These are phyloP conservation scores for Lumbricus terrestris DNA, from an alignment of 2,888 invertebrate species.

Conservation along the genomic window DNA sequence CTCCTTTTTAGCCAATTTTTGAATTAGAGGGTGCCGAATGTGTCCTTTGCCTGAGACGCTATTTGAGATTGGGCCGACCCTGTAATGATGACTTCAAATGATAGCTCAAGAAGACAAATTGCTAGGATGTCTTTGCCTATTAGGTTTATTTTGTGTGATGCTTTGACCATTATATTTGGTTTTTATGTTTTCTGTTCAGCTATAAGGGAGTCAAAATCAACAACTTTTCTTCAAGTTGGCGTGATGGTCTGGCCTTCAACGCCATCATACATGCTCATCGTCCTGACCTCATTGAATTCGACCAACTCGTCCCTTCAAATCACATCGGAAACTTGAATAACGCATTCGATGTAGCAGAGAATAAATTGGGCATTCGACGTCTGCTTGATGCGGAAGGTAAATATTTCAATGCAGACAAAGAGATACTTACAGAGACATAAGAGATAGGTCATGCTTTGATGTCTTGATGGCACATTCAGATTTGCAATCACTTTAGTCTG, in stretches of 20 bases:
- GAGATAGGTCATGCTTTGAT: too few relatives aligned
- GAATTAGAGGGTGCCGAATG: too few relatives aligned
- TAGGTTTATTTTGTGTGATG: not conserved
- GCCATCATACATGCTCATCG: conserved; percentile 93
- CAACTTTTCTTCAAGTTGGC: conserved; percentile 77
- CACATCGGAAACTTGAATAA: conserved; percentile 94
- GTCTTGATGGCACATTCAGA: too few relatives aligned
- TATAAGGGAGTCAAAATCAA: conserved; percentile 61
- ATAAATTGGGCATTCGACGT: conserved; percentile 86
- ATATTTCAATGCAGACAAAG: not conserved
- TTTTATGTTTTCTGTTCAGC: conserved; percentile 39
- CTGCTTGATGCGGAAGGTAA: conserved; percentile 84
- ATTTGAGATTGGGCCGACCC: too few relatives aligned
- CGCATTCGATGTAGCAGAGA: conserved; percentile 92
- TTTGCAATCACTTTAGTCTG: too few relatives aligned
- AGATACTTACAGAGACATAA: not conserved
- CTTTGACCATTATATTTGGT: not conserved
- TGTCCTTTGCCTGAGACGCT: too few relatives aligned
- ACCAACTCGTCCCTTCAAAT: conserved; percentile 74
- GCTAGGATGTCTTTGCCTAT: too few relatives aligned
- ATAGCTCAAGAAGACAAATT: not conserved
- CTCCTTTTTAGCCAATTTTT: too few relatives aligned
- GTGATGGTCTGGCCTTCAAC: conserved; percentile 94
- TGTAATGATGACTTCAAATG: not conserved
- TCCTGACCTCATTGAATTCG: conserved; percentile 89